These are phyloP conservation scores for Gorsachius magnificus DNA, from an alignment of 2,797 vertebrate species.

Conservation along the genomic window DNA sequence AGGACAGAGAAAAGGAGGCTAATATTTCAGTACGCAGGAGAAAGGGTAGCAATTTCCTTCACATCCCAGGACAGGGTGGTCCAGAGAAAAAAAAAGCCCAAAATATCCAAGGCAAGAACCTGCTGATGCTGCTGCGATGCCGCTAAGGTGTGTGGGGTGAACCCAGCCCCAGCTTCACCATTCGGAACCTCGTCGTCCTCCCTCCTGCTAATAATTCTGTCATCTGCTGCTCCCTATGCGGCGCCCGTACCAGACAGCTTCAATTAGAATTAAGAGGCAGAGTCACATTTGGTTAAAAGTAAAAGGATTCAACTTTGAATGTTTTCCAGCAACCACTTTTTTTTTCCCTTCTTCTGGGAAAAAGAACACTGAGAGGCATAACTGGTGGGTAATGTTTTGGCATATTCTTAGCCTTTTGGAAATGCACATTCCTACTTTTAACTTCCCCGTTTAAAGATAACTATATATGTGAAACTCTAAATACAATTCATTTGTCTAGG, in stretches of 20 bases:
- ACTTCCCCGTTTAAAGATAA: neutral
- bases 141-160: neutral
- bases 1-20: neutral
- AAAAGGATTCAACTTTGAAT: neutral
- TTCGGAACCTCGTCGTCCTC: neutral
- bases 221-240: neutral
- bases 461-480: neutral
- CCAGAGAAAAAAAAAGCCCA: neutral
- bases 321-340: neutral
- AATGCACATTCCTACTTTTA: neutral
- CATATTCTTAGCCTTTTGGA: neutral
- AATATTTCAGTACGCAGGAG: neutral
- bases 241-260: neutral
- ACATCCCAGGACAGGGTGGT: neutral
- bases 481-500: neutral
- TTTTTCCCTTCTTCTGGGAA: neutral
- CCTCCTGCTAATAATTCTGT: neutral
- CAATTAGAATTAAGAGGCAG: neutral
- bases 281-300: neutral
- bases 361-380: neutral
- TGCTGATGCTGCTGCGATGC: neutral
- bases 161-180: neutral
- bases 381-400: neutral
- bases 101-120: neutral
- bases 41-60: neutral